Conservation (phyloP, 2,797 vertebrate genomes). For the Sebastes trivittatus region DNA sequence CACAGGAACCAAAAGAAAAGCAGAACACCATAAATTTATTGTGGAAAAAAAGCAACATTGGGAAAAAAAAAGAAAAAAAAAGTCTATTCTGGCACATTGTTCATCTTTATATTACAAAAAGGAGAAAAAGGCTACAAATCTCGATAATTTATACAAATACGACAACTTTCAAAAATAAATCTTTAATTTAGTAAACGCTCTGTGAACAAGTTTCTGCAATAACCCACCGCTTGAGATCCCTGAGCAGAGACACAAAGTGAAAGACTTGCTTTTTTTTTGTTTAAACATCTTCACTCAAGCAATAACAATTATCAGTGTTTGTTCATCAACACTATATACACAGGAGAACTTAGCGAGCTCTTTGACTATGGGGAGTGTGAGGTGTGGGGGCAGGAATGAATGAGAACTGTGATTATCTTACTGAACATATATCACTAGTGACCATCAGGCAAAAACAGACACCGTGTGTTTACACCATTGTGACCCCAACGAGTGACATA, state of each 20-base stretch:
- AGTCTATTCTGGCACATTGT: conserved; percentile 89
- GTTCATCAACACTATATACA: conserved; percentile 69
- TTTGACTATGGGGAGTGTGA: conserved; percentile 21
- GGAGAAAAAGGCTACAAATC: conserved; percentile 94
- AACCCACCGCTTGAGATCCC: conserved; percentile 92
- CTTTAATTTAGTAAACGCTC: conserved; percentile 98
- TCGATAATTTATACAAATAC: conserved; percentile 99
- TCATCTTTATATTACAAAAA: conserved; percentile 91
- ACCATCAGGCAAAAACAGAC: conserved; percentile 1
- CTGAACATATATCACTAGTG: conserved; percentile 46
- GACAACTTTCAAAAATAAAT: conserved; percentile 94
- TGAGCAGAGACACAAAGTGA: conserved; percentile 94
- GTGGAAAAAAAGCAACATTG: conserved; percentile 87
- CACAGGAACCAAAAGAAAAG: conserved; percentile 51
- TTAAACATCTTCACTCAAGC: conserved; percentile 72
- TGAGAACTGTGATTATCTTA: conserved; percentile 27
- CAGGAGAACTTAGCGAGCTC: conserved; percentile 35
- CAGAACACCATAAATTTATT: conserved; percentile 92
- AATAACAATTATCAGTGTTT: conserved; percentile 55
- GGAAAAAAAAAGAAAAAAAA: conserved; percentile 47
- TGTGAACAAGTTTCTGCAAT: conserved; percentile 90
- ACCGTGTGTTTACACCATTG: neutral
- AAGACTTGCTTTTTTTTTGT: conserved; percentile 62
- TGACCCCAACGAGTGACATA: conserved; percentile 2
- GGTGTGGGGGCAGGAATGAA: conserved; percentile 6